Conservation (phyloP, 2,888 invertebrate species). For the Artemia sinica region DNA sequence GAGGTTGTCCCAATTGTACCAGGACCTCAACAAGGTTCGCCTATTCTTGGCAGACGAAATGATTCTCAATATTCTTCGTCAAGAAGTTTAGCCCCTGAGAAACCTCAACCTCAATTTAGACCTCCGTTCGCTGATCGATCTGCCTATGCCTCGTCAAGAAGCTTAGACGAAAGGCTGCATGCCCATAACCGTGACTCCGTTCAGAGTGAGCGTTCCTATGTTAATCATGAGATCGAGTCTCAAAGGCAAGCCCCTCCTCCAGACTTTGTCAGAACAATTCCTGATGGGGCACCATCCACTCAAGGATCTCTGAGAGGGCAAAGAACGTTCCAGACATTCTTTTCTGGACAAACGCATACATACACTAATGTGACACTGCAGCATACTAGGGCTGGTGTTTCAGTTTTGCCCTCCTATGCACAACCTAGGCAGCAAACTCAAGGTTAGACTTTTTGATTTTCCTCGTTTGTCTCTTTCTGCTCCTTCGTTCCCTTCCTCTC, state of each 20-base stretch:
- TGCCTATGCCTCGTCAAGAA: neutral
- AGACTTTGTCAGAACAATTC: slow-evolving; percentile 5
- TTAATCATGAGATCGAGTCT: neutral
- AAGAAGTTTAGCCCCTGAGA: neutral
- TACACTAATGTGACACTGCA: slow-evolving; percentile 6
- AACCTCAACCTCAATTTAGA: neutral
- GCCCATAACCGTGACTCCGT: neutral
- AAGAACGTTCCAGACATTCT: slow-evolving; percentile 11
- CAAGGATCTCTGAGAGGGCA: neutral
- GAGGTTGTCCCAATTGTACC: slow-evolving; percentile 7
- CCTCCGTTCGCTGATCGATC: neutral
- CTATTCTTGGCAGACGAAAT: slow-evolving; percentile 1
- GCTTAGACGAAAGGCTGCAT: slow-evolving; percentile 1
- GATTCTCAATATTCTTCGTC: slow-evolving; percentile 9
- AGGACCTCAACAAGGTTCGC: slow-evolving; percentile 9
- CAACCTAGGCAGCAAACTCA: neutral
- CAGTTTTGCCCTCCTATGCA: neutral
- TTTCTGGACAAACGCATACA: neutral
- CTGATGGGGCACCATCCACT: slow-evolving; percentile 2
- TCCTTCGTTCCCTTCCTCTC: too few species aligned
- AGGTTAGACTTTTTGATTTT: too few species aligned
- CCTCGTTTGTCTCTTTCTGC: too few species aligned
- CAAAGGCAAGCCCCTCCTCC: slow-evolving; percentile 9
- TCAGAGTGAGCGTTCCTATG: neutral
- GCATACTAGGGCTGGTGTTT: neutral